Evolutionary conservation across 2,888 invertebrate genomes (phyloP).

Genomic region (Sepioteuthis lessoniana): DNA sequence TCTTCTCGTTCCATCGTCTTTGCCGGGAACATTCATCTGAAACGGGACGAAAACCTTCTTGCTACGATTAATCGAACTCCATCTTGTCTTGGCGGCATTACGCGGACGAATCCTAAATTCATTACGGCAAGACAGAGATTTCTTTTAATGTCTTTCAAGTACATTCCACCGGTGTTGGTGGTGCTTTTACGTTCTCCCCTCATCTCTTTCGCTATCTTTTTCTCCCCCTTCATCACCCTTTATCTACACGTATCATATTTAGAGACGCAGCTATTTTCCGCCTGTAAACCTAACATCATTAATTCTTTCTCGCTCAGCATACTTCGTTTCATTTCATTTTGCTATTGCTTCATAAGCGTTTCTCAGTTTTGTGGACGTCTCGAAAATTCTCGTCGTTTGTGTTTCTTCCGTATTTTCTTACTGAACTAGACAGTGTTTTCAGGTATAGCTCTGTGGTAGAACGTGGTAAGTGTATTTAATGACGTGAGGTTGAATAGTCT

Average conservation of each 20-base stretch:
- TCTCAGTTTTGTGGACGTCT: neutral
- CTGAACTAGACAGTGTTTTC: neutral
- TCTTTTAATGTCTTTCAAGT: constrained; percentile 8
- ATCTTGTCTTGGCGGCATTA: neutral
- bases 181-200: neutral
- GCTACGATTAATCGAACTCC: neutral
- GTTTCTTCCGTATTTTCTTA: neutral
- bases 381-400: neutral
- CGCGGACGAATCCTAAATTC: neutral
- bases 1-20: neutral
- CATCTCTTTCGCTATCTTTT: neutral
- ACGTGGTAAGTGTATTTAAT: no score
- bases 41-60: neutral
- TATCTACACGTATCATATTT: neutral
- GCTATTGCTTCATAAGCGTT: neutral
- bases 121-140: neutral
- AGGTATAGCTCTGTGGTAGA: no score
- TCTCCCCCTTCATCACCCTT: no score
- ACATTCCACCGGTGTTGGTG: neutral
- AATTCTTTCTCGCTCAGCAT: neutral
- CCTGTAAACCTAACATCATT: neutral
- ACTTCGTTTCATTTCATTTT: neutral
- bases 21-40: neutral
- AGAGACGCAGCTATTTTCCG: neutral
- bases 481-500: no score